Percentiles rank a stretch among this genome's conserved stretches.
Conservation (phyloP, 2,797 vertebrate species). For the Parauchenoglanis punctatus region DNA sequence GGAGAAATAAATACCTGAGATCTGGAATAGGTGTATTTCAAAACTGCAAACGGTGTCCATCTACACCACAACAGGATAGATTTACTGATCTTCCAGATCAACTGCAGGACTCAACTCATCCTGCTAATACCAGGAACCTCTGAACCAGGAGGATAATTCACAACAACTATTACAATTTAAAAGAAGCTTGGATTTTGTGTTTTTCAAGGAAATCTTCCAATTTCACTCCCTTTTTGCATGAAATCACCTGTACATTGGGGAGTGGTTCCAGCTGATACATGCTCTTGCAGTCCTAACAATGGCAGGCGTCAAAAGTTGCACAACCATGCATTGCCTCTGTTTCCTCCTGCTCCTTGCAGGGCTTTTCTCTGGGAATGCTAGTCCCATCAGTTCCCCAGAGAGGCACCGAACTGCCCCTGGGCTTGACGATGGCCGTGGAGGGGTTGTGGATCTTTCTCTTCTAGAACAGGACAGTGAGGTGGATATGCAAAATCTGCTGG, state of each 20-base stretch:
- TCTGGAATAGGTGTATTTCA: conserved; percentile 56
- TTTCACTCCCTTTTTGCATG: conserved; percentile 40
- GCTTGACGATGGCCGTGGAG: conserved; percentile 81
- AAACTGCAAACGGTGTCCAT: conserved; percentile 64
- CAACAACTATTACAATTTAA: conserved; percentile 7
- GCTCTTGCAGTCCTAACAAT: conserved; percentile 72
- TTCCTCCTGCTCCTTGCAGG: conserved; percentile 64
- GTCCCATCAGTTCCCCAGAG: conserved; percentile 85
- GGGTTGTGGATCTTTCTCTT: conserved; percentile 81
- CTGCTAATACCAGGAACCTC: conserved; percentile 34
- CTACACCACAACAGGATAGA: conserved; percentile 50
- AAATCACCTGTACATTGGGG: conserved; percentile 45
- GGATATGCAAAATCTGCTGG: conserved; percentile 85
- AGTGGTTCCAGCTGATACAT: conserved; percentile 51
- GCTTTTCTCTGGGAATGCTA: conserved; percentile 69
- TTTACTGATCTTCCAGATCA: conserved; percentile 69
- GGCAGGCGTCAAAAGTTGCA: conserved; percentile 71
- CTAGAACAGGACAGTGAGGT: conserved; percentile 82
- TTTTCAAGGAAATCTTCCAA: conserved; percentile 29
- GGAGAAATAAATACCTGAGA: conserved; percentile 68
- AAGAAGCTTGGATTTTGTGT: conserved; percentile 26
- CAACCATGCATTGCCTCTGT: conserved; percentile 65
- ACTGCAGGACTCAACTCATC: conserved; percentile 63
- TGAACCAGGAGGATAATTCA: conserved; percentile 16
- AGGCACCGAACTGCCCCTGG: conserved; percentile 69